Base-by-base conservation (phyloP, 92 coral and sea anemone species). In the Porites lobata region DNA sequence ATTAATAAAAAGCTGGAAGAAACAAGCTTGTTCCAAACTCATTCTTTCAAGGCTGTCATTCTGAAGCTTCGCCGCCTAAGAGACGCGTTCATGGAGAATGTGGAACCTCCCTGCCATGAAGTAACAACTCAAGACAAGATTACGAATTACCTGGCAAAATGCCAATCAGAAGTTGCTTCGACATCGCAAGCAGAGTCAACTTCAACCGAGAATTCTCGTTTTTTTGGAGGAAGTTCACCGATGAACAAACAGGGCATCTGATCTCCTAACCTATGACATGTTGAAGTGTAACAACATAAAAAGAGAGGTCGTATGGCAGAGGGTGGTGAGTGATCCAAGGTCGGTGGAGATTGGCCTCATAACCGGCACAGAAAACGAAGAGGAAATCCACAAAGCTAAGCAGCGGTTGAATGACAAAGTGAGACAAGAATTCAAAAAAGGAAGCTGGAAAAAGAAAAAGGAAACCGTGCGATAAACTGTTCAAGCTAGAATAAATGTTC, bases 21-120 rank as follows among this genome's bases (percentile, higher is more conserved):
- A n/a, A n/a, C n/a, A n/a, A n/a, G n/a, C n/a, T n/a, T n/a, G n/a
- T n/a, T n/a, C n/a, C n/a, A n/a, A n/a, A n/a, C n/a, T n/a, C n/a
- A 85, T 57, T 26, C 89, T 22, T 22, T 76, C 26, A 85, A 85
- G 76, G 89, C 83, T 57, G 89, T 85, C 24, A 75, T 85, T 66
- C n/a, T 85, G 14, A 85, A 85, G 76, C 83, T 85, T 56, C 76
- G 76, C 38, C n/a, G n/a, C n/a, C n/a, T n/a, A n/a, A n/a, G n/a
- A n/a, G n/a, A n/a, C n/a, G n/a, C n/a, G n/a, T n/a, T 57, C 76
- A 65, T 85, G 83, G 47, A 85, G 76, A 52, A 63, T 62, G 53
- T 75, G 26, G 69, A 67, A 57, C 89, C 50, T 14, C 89, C 89
- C 77, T 57, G 21, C 64, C 73, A 29, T 57, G 59, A 62, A 26